Percentiles rank a stretch among this genome's conserved stretches.
These are phyloP conservation scores for Linyphia triangularis DNA, from an alignment of 2,888 invertebrate genomes.

Conservation along the genomic window DNA sequence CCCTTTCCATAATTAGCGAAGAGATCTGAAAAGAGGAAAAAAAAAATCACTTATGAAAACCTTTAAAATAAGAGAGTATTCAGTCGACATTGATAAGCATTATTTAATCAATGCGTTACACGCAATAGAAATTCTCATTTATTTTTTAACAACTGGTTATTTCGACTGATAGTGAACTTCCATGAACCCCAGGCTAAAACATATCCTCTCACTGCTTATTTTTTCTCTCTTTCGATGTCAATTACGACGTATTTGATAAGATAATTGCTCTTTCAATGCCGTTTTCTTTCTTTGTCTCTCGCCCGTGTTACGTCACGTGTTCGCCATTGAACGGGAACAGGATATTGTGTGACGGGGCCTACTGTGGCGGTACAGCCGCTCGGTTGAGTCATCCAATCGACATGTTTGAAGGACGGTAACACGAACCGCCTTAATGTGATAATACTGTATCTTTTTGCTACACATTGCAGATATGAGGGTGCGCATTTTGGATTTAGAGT, in stretches of 20 bases:
- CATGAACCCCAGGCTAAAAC: conserved; percentile 31
- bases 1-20: not conserved
- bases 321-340: conserved; percentile 42
- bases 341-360: conserved; percentile 37
- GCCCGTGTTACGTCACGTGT: conserved; percentile 45
- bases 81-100: conserved; percentile 46
- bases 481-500: not conserved
- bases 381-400: conserved; percentile 34
- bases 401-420: conserved; percentile 43
- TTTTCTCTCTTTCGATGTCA: conserved; percentile 27
- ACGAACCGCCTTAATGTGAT: conserved; percentile 28
- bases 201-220: conserved; percentile 7
- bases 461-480: not conserved
- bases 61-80: conserved; percentile 3
- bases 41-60: conserved; percentile 22
- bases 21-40: not conserved
- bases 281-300: conserved; percentile 15
- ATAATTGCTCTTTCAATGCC: conserved; percentile 66
- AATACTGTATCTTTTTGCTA: conserved; percentile 31
- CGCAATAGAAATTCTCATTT: conserved; percentile 10
- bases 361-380: conserved; percentile 9
- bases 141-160: not conserved
- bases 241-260: conserved; percentile 60
- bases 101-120: conserved; percentile 24
- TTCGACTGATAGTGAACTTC: conserved; percentile 20